These are phyloP conservation scores for Tenthredo scrophulariae DNA, from an alignment of 2,888 invertebrate species.

Conservation along the genomic window DNA sequence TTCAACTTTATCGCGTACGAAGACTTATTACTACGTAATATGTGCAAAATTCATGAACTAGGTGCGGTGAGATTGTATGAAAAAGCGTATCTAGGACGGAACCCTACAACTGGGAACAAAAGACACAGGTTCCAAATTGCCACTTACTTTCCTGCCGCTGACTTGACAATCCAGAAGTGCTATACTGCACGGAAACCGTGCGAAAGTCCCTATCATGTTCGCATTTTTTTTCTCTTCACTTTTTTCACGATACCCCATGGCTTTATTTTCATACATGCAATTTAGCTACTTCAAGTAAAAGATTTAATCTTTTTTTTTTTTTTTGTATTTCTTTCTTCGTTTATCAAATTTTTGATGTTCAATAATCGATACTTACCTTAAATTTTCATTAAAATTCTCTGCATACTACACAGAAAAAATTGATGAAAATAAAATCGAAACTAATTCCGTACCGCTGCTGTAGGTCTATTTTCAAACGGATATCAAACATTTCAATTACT, in stretches of 20 bases:
- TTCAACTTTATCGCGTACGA: neutral
- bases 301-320: too few species aligned
- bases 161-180: constrained; percentile 26
- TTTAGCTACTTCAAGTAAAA: too few species aligned
- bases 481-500: constrained; percentile 26
- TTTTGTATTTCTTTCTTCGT: neutral
- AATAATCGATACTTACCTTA: neutral
- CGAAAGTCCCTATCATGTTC: neutral
- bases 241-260: neutral
- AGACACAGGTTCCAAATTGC: constrained; percentile 24
- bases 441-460: neutral
- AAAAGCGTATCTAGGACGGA: neutral
- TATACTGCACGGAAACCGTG: neutral
- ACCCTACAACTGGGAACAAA: neutral
- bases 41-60: neutral
- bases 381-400: neutral
- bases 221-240: neutral
- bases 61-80: neutral
- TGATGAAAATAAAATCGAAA: neutral
- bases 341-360: neutral
- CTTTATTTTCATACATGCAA: neutral
- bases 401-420: neutral
- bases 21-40: neutral
- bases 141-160: constrained; percentile 21
- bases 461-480: neutral